phyloP scores from a whole-genome alignment of 2,888 invertebrate species.

The Odontomyia ornata region DNA sequence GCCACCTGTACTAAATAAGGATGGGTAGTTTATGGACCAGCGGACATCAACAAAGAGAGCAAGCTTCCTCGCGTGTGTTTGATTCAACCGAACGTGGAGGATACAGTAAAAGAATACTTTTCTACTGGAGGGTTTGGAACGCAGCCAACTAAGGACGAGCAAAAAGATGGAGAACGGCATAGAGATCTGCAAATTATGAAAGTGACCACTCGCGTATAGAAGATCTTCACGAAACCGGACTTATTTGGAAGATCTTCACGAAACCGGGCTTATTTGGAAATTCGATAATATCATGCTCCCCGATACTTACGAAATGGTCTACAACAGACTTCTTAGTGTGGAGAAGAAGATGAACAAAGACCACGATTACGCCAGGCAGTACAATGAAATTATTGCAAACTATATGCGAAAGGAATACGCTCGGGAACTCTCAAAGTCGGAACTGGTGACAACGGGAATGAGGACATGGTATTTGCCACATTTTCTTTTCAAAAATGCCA shows the following conservation, averaged over 20 bases:
- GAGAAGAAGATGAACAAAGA: conserved; percentile 50
- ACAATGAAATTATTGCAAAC: conserved; percentile 47
- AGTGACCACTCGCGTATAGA: conserved; percentile 24
- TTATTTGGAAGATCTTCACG: conserved; percentile 51
- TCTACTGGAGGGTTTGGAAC: conserved; percentile 23
- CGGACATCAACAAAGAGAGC: background rate
- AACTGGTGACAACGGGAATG: conserved; percentile 44
- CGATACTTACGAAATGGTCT: conserved; percentile 51
- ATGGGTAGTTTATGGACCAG: conserved; percentile 40
- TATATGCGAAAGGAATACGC: conserved; percentile 52
- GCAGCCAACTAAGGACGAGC: background rate
- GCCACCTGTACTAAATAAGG: conserved; percentile 45
- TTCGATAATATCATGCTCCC: conserved; percentile 47
- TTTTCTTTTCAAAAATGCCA: conserved; percentile 54
- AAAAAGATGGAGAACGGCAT: conserved; percentile 1
- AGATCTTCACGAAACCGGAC: conserved; percentile 46
- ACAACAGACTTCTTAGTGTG: conserved; percentile 47
- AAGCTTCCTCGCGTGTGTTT: conserved; percentile 13
- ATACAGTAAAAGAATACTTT: conserved; percentile 13
- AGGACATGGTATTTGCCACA: conserved; percentile 55
- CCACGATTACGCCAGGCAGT: conserved; percentile 45
- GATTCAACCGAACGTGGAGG: conserved; percentile 31
- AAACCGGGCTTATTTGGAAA: too few relatives aligned
- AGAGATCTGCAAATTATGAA: conserved; percentile 33
- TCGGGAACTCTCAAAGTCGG: conserved; percentile 47